phyloP scores from a whole-genome alignment of 2,797 vertebrate species.

The Passerculus sandwichensis region DNA sequence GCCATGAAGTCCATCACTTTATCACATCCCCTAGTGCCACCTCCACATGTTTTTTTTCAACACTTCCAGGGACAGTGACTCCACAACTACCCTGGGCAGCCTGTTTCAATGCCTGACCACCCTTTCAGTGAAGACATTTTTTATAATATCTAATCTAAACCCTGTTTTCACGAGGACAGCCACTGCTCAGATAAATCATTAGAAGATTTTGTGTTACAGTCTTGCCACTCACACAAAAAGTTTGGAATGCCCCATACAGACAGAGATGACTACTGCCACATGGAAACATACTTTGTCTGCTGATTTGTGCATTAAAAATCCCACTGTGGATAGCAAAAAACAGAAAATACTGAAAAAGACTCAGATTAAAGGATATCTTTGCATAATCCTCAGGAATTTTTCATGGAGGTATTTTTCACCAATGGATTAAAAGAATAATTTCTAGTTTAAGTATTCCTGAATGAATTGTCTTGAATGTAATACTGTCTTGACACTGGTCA shows the following conservation, averaged over 20 bases:
- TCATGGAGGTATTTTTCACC: constrained; percentile 26
- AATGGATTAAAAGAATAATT: constrained; percentile 66
- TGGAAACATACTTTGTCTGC: not conserved
- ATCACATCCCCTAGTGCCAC: not conserved
- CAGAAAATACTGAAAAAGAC: constrained; percentile 43
- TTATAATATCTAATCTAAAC: not conserved
- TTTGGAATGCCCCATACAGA: constrained; percentile 35
- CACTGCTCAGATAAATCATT: constrained; percentile 49
- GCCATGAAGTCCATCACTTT: not conserved
- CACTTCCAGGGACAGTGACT: not conserved
- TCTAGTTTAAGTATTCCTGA: constrained; percentile 66
- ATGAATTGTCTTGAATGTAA: constrained; percentile 73
- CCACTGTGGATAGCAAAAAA: constrained; percentile 75
- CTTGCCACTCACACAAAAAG: constrained; percentile 50
- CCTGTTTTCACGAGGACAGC: not conserved
- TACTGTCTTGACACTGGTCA: constrained; percentile 78
- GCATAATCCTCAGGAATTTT: constrained; percentile 21
- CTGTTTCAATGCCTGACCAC: not conserved
- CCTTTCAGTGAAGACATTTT: not conserved
- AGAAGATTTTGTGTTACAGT: constrained; percentile 31
- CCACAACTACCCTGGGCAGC: too few relatives aligned
- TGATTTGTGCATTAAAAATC: constrained; percentile 73
- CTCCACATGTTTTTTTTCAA: not conserved
- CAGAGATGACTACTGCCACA: constrained; percentile 13
- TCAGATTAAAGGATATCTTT: not conserved